These are phyloP conservation scores for Hirundichthys speculiger DNA, from an alignment of 2,113 vertebrate species.

Conservation along the genomic window DNA sequence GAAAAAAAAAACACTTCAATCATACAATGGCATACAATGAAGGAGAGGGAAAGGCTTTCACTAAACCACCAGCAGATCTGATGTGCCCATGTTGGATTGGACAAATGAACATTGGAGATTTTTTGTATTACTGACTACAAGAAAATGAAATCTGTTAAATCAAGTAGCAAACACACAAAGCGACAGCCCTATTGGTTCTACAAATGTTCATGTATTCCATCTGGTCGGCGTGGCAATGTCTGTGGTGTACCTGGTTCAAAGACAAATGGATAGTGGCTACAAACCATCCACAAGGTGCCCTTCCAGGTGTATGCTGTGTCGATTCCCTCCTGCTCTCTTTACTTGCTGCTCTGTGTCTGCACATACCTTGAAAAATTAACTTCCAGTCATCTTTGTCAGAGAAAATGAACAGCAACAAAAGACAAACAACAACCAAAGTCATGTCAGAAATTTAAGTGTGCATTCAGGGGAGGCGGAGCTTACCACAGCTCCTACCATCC, in stretches of 20 bases:
- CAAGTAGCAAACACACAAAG: conserved; percentile 71
- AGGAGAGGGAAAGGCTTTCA: conserved; percentile 56
- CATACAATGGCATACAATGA: conserved; percentile 72
- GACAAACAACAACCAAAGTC: conserved; percentile 22
- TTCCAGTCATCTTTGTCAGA: conserved; percentile 38
- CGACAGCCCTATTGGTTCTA: conserved; percentile 67
- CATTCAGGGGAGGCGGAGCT: conserved; percentile 40
- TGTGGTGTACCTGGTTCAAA: conserved; percentile 68
- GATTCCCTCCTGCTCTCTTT: conserved; percentile 42
- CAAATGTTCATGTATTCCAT: conserved; percentile 58
- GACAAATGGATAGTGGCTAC: conserved; percentile 70
- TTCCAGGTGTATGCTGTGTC: conserved; percentile 74
- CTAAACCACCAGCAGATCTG: conserved; percentile 67
- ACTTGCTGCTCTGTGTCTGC: conserved; percentile 14
- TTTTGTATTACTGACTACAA: conserved; percentile 64
- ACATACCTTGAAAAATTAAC: conserved; percentile 29
- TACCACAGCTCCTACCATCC: conserved; percentile 32
- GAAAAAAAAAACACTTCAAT: conserved; percentile 70
- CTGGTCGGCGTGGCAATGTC: conserved; percentile 57
- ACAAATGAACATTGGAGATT: conserved; percentile 37
- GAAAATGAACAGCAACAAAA: conserved; percentile 17
- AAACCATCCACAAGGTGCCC: conserved; percentile 53
- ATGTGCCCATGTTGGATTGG: conserved; percentile 60
- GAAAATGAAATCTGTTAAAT: conserved; percentile 51
- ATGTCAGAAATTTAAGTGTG: conserved; percentile 33